A percentile compares a stretch with the other conserved stretches of the same genome.
Conservation (phyloP, 2,888 invertebrate species). For the Leptodirus hochenwartii region DNA sequence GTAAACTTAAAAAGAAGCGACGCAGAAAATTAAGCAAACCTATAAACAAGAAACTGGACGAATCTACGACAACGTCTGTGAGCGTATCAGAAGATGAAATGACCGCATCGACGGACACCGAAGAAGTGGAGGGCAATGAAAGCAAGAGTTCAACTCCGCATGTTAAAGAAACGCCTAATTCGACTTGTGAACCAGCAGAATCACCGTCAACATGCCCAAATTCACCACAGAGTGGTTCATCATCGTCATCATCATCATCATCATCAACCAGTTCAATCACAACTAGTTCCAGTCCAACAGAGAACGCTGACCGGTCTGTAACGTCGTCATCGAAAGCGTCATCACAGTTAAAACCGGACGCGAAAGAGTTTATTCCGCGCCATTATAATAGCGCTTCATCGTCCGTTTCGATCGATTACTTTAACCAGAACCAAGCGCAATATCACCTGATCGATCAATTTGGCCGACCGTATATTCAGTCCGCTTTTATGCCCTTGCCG, state of each 20-base stretch:
- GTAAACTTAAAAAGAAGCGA: constrained; percentile 15
- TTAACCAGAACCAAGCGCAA: constrained; percentile 20
- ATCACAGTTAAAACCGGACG: constrained; percentile 27
- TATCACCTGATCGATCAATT: too few relatives aligned
- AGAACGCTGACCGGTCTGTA: constrained; percentile 9
- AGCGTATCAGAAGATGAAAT: neutral
- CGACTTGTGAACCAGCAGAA: too few relatives aligned
- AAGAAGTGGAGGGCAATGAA: constrained; percentile 13
- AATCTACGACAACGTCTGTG: too few relatives aligned
- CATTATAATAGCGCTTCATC: constrained; percentile 19
- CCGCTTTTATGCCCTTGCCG: constrained; percentile 22
- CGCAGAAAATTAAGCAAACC: constrained; percentile 16
- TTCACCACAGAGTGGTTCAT: neutral
- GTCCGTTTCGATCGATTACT: constrained; percentile 15
- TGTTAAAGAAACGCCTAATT: too few relatives aligned
- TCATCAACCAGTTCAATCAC: neutral
- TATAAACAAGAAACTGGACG: constrained; percentile 10
- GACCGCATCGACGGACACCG: constrained; percentile 10
- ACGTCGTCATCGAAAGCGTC: too few relatives aligned
- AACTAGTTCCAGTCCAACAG: neutral
- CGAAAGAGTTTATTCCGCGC: constrained; percentile 27
- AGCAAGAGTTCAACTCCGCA: too few relatives aligned
- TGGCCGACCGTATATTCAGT: too few relatives aligned
- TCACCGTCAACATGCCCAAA: too few relatives aligned
- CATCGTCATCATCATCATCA: neutral